Evolutionary conservation across 2,888 invertebrate species (phyloP).

Genomic region (Calephelis perditalis): DNA sequence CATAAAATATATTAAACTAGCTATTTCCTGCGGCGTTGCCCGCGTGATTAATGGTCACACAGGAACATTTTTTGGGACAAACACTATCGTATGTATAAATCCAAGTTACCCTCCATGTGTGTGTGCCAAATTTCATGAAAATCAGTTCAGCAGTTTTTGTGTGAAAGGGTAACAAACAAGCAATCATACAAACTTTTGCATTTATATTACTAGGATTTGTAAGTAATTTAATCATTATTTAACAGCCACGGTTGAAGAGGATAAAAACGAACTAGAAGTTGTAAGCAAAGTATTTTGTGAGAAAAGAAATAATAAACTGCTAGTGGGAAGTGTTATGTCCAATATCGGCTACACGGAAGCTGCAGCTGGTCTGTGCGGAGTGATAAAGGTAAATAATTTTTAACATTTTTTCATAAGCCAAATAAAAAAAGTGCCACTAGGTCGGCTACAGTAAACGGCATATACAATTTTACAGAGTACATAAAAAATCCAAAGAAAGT

Average conservation of each 20-base stretch:
- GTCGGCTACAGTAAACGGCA: background rate
- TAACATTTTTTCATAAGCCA: background rate
- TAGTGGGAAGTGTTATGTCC: slow-evolving; percentile 54
- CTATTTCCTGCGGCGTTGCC: no score
- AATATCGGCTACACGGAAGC: slow-evolving; percentile 42
- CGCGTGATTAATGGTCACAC: no score
- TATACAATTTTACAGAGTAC: background rate
- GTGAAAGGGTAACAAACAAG: no score
- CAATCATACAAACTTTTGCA: no score
- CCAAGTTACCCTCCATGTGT: no score
- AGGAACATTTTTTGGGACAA: no score
- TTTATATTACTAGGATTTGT: background rate
- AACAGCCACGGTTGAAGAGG: slow-evolving; percentile 10
- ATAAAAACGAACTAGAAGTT: slow-evolving; percentile 58
- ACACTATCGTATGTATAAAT: no score
- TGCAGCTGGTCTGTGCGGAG: slow-evolving; percentile 29
- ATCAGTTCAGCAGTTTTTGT: no score
- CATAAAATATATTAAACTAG: no score
- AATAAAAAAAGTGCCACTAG: background rate
- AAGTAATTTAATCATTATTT: slow-evolving; percentile 14
- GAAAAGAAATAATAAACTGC: slow-evolving; percentile 45
- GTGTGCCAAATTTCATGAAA: no score
- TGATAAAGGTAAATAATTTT: slow-evolving; percentile 16
- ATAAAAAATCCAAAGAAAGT: no score
- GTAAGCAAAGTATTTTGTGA: slow-evolving; percentile 60